These are phyloP conservation scores for Euzetes globulus DNA, from an alignment of 2,888 invertebrate genomes.

Conservation along the genomic window DNA sequence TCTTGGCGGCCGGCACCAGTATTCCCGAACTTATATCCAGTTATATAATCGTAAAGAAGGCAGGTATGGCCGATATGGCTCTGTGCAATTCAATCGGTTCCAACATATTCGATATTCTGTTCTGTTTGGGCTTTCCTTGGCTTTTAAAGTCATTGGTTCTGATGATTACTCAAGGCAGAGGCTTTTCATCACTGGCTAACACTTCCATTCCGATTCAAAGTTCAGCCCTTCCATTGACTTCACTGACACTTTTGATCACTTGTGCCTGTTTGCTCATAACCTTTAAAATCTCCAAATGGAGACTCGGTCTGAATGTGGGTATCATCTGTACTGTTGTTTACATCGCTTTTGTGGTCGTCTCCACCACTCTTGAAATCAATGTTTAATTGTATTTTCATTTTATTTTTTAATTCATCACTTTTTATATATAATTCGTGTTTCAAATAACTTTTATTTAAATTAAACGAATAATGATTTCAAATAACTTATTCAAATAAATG, in stretches of 20 bases:
- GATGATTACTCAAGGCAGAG: conserved; percentile 52
- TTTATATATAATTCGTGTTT: too few species aligned
- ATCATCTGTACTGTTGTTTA: conserved; percentile 32
- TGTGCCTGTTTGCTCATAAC: conserved; percentile 63
- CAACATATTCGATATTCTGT: conserved; percentile 78
- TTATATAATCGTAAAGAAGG: conserved; percentile 40
- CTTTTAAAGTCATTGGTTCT: conserved; percentile 55
- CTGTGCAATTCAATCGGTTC: conserved; percentile 84
- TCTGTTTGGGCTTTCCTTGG: conserved; percentile 76
- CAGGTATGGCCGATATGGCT: conserved; percentile 57
- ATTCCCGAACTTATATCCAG: conserved; percentile 42
- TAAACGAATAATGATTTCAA: too few species aligned
- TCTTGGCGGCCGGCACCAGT: conserved; percentile 42
- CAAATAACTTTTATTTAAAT: too few species aligned
- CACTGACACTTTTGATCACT: conserved; percentile 66
- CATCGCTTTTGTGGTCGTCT: conserved; percentile 29
- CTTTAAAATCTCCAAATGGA: conserved; percentile 58
- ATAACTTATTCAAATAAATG: too few species aligned
- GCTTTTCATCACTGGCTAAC: conserved; percentile 56
- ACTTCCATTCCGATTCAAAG: conserved; percentile 64
- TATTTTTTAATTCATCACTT: too few species aligned
- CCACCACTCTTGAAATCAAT: conserved; percentile 29
- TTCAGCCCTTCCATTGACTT: conserved; percentile 69
- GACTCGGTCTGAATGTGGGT: conserved; percentile 27
- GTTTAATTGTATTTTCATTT: conserved; percentile 8